Evolutionary conservation across 2,888 invertebrate genomes (phyloP).

Genomic region (Eupithecia abbreviata): DNA sequence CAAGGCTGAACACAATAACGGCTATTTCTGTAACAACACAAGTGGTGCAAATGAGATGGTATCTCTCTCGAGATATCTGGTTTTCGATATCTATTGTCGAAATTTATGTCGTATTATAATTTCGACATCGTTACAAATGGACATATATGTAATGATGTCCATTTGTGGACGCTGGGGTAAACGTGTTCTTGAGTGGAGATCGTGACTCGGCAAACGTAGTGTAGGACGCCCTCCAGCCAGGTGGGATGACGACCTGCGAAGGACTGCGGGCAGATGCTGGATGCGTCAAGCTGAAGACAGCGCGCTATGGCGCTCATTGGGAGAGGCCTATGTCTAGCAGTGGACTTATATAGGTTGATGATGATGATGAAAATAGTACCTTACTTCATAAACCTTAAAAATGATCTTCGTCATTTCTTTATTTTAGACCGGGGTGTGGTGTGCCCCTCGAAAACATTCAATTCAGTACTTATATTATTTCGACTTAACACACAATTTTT

Average conservation of each 20-base stretch:
- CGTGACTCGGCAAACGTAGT: too few species aligned
- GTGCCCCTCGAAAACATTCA: neutral
- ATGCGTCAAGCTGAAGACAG: too few species aligned
- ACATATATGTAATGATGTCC: too few species aligned
- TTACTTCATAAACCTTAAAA: neutral
- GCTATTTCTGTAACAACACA: conserved; percentile 15
- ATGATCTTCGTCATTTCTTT: neutral
- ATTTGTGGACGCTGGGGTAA: too few species aligned
- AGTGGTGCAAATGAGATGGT: conserved; percentile 8
- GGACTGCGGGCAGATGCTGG: too few species aligned
- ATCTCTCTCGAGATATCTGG: neutral
- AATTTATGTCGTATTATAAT: neutral
- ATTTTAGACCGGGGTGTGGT: neutral
- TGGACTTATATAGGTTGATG: too few species aligned
- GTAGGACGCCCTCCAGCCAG: too few species aligned
- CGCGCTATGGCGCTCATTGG: too few species aligned
- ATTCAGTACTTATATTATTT: conserved; percentile 20
- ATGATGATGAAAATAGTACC: too few species aligned
- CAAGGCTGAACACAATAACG: conserved; percentile 11
- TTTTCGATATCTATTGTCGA: neutral
- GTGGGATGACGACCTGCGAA: too few species aligned
- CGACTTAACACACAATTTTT: conserved; percentile 35
- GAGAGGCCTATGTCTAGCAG: too few species aligned
- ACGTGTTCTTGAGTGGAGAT: too few species aligned
- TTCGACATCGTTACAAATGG: neutral